A percentile compares a stretch with the other conserved stretches of the same genome.
phyloP scores from a whole-genome alignment of 2,797 vertebrate genomes.

The Eulemur coronatus region DNA sequence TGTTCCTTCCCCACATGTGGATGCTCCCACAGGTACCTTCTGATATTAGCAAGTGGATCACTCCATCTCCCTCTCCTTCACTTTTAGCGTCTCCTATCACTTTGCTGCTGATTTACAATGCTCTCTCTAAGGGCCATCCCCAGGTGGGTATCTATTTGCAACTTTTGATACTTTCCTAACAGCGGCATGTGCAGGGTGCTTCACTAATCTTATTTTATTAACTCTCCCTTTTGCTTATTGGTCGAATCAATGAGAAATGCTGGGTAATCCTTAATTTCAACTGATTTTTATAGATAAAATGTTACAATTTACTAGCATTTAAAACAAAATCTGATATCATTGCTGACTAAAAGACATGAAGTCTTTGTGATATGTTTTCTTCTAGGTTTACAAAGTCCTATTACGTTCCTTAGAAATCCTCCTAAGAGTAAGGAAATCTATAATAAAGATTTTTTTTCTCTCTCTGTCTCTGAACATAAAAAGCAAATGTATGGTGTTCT shows the following conservation, averaged over 20 bases:
- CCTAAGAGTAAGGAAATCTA: not conserved
- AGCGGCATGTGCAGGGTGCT: too few species aligned
- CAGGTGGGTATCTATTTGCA: too few species aligned
- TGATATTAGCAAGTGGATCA: too few species aligned
- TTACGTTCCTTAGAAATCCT: not conserved
- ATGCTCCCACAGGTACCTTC: too few species aligned
- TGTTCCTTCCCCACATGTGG: too few species aligned
- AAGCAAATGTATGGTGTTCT: not conserved
- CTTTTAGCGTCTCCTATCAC: too few species aligned
- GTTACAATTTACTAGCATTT: not conserved
- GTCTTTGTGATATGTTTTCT: not conserved
- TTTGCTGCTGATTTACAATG: too few species aligned
- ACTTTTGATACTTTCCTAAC: too few species aligned
- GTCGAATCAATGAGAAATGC: not conserved
- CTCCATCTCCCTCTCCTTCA: too few species aligned
- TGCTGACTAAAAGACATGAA: not conserved
- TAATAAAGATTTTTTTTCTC: not conserved
- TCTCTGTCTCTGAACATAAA: not conserved
- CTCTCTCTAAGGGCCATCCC: too few species aligned
- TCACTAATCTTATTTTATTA: not conserved
- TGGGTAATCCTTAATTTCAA: not conserved
- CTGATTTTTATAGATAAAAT: not conserved
- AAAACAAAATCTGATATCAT: not conserved
- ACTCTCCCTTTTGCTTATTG: not conserved
- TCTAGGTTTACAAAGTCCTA: not conserved